Conservation (phyloP, 2,113 vertebrate genomes). For the Emydocephalus ijimae region DNA sequence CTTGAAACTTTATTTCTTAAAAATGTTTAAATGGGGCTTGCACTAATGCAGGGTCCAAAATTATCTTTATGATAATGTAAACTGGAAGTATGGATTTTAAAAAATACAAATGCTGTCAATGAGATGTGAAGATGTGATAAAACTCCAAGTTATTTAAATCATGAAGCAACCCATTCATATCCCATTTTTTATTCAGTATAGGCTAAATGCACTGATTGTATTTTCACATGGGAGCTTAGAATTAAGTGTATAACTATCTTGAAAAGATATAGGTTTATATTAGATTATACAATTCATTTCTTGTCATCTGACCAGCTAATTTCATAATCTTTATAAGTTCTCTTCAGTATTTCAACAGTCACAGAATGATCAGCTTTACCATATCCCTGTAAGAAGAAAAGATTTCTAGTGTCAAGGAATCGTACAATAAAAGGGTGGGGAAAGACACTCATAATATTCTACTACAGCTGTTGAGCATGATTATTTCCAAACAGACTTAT, state of each 20-base stretch:
- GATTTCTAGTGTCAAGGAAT: not conserved
- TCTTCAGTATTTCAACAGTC: slow-evolving; percentile 80
- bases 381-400: slow-evolving; percentile 73
- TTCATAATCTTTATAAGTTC: slow-evolving; percentile 76
- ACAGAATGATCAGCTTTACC: slow-evolving; percentile 87
- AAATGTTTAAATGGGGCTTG: not conserved
- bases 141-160: not conserved
- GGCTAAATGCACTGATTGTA: not conserved
- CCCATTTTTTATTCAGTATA: slow-evolving; percentile 5
- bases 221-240: not conserved
- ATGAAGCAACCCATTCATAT: not conserved
- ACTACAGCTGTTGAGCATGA: not conserved
- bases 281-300: slow-evolving; percentile 58
- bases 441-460: not conserved
- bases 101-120: not conserved
- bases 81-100: not conserved
- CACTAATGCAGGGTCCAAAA: not conserved
- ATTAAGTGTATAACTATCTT: not conserved
- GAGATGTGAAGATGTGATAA: not conserved
- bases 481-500: not conserved
- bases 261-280: not conserved
- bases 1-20: not conserved
- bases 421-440: not conserved
- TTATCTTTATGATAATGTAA: not conserved
- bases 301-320: slow-evolving; percentile 83